Percentiles rank a stretch among this genome's conserved stretches.
Evolutionary conservation across 2,797 vertebrate species (phyloP).

Genomic region (Tapirus indicus): DNA sequence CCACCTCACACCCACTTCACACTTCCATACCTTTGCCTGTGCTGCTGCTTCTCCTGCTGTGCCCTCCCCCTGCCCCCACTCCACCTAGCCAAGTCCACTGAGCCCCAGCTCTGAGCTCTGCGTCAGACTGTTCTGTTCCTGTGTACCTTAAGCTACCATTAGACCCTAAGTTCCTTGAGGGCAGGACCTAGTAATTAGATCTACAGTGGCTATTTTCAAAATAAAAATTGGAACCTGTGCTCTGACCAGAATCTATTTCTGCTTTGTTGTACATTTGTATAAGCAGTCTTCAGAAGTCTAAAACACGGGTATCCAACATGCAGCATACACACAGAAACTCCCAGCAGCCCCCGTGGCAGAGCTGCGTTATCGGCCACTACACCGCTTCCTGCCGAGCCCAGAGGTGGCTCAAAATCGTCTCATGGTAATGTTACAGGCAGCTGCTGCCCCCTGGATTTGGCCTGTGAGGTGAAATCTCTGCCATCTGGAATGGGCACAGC

Average conservation of each 20-base stretch:
- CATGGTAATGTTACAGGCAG: background rate
- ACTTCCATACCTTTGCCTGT: background rate
- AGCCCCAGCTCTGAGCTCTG: background rate
- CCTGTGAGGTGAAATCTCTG: background rate
- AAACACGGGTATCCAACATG: background rate
- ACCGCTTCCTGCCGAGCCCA: background rate
- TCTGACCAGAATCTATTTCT: background rate
- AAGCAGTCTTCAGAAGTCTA: background rate
- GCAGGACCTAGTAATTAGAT: background rate
- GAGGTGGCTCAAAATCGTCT: background rate
- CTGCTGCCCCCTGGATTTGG: background rate
- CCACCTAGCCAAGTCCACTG: background rate
- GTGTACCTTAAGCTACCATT: background rate
- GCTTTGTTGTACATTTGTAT: background rate
- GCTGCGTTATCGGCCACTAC: background rate
- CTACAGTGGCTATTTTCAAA: conserved; percentile 11
- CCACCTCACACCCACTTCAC: too few relatives aligned
- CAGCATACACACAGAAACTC: background rate
- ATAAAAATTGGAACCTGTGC: background rate
- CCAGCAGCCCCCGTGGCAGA: background rate
- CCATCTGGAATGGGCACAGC: background rate
- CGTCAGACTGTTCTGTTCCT: background rate
- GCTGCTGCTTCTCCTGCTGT: background rate
- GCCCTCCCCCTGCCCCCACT: background rate
- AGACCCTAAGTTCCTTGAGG: background rate